Conservation (phyloP, 2,797 vertebrate species). For the Pseudochromis fuscus region DNA sequence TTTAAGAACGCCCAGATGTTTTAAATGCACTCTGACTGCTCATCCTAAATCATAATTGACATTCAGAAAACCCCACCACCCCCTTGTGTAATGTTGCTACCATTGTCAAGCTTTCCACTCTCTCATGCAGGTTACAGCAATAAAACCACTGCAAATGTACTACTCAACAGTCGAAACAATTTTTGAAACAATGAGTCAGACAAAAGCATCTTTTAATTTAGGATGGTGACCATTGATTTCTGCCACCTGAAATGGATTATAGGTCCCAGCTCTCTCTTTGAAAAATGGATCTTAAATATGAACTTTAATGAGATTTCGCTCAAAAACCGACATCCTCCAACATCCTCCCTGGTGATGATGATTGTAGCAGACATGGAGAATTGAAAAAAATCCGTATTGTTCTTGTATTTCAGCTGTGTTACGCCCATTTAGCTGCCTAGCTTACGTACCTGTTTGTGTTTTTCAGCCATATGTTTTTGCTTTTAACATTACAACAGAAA, state of each 20-base stretch:
- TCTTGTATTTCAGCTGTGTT: too few species aligned
- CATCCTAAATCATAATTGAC: slow-evolving; percentile 10
- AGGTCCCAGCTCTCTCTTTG: too few species aligned
- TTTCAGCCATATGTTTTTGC: neutral
- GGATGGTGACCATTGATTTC: neutral
- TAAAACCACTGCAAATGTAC: neutral
- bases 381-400: too few species aligned
- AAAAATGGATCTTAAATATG: too few species aligned
- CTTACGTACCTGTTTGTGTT: too few species aligned
- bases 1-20: neutral
- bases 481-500: slow-evolving; percentile 1
- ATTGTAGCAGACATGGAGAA: too few species aligned
- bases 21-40: slow-evolving; percentile 4
- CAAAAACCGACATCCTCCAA: too few species aligned
- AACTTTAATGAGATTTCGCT: too few species aligned
- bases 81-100: neutral
- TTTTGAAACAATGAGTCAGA: neutral
- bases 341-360: too few species aligned
- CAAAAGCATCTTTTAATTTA: neutral
- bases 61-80: neutral
- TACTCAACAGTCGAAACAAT: neutral
- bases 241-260: neutral
- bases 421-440: too few species aligned
- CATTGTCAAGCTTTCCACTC: neutral
- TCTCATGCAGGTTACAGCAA: neutral